Evolutionary conservation across 2,113 vertebrate genomes (phyloP).

Genomic region (Phrynosoma blainvillii): DNA sequence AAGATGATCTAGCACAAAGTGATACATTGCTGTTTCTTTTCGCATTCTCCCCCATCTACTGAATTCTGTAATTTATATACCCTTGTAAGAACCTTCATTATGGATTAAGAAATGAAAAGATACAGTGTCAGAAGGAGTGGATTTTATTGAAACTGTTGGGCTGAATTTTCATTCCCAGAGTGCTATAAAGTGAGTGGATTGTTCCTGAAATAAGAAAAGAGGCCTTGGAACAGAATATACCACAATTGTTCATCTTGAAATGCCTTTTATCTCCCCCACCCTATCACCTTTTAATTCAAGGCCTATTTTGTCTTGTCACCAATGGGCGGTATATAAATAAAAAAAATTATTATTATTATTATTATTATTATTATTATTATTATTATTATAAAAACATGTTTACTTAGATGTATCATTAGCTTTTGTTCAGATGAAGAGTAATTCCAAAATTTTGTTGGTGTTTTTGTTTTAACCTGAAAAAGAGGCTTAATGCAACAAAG

Average conservation of each 20-base stretch:
- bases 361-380: too few species aligned
- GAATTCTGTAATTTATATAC: neutral
- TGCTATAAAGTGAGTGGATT: conserved; percentile 35
- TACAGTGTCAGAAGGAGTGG: conserved; percentile 44
- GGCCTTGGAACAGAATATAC: neutral
- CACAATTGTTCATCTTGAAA: conserved; percentile 10
- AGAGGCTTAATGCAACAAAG: conserved; percentile 61
- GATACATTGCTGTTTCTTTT: conserved; percentile 32
- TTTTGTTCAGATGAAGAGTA: conserved; percentile 67
- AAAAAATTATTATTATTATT: too few species aligned
- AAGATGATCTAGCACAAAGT: neutral
- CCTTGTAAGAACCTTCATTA: neutral
- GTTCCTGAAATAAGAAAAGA: conserved; percentile 47
- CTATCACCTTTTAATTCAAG: conserved; percentile 4
- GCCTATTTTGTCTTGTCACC: conserved; percentile 53
- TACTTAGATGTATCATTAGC: conserved; percentile 73
- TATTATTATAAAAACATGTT: conserved; percentile 49
- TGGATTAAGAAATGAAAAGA: conserved; percentile 42
- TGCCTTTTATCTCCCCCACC: neutral
- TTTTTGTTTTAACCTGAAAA: conserved; percentile 77
- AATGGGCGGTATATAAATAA: too few species aligned
- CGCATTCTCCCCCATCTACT: neutral
- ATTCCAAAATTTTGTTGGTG: conserved; percentile 49
- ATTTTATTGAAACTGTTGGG: conserved; percentile 25
- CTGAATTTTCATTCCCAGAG: conserved; percentile 33